Evolutionary conservation across 2,888 invertebrate genomes (phyloP).

Genomic region (Amphiduros pacificus): DNA sequence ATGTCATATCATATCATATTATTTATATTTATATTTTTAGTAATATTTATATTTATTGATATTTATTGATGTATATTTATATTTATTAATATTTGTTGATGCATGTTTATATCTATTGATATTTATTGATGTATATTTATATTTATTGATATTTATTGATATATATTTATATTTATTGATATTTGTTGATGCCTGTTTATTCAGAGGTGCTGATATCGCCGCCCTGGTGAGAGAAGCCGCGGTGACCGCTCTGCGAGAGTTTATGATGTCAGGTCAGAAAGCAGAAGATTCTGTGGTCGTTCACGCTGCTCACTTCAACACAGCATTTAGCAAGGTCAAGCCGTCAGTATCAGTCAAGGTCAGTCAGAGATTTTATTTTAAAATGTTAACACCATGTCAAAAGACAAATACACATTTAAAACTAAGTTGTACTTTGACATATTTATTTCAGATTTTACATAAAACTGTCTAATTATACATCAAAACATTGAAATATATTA

Average conservation of each 20-base stretch:
- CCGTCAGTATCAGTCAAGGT: constrained; percentile 76
- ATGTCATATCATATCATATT: too few relatives aligned
- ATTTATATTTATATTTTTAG: not conserved
- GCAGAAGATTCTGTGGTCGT: constrained; percentile 61
- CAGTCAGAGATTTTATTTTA: not conserved
- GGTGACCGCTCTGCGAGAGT: constrained; percentile 76
- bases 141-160: not conserved
- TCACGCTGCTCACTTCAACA: constrained; percentile 72
- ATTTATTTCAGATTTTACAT: too few relatives aligned
- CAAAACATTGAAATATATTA: too few relatives aligned
- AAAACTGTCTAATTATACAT: too few relatives aligned
- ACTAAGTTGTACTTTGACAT: too few relatives aligned
- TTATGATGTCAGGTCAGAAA: constrained; percentile 61
- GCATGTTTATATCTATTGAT: not conserved
- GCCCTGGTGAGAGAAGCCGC: constrained; percentile 88
- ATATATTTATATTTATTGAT: not conserved
- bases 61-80: not conserved
- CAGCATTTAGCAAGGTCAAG: constrained; percentile 76
- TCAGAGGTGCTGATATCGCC: constrained; percentile 85
- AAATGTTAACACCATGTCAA: too few relatives aligned
- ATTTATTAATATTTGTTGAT: not conserved
- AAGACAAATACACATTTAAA: too few relatives aligned
- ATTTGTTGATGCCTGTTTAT: not conserved
- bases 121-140: too few relatives aligned
- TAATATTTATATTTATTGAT: too few relatives aligned